Conservation (phyloP, 2,797 vertebrate genomes). For the Micropoecilia bifurca region DNA sequence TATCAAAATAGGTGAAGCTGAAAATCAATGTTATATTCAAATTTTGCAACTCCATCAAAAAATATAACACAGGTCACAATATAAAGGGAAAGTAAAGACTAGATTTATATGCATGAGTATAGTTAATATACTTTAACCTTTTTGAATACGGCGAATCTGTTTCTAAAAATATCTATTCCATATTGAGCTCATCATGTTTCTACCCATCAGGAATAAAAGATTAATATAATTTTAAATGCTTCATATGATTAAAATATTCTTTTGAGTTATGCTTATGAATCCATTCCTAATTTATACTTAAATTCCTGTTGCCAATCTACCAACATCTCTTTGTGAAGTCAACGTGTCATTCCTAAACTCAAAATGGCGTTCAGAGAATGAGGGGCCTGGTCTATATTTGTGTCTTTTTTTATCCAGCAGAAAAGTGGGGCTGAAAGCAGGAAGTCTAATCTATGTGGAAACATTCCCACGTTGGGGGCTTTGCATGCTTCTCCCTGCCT, state of each 20-base stretch:
- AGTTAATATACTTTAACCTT: not conserved
- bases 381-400: constrained; percentile 39
- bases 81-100: not conserved
- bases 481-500: constrained; percentile 49
- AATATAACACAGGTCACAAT: not conserved
- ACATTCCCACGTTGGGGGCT: constrained; percentile 42
- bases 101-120: not conserved
- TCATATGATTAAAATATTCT: not conserved
- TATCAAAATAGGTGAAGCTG: not conserved
- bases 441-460: constrained; percentile 61
- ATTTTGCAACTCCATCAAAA: not conserved
- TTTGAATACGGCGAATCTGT: not conserved
- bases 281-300: not conserved
- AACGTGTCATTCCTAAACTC: not conserved
- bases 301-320: not conserved
- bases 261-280: not conserved
- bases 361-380: constrained; percentile 14
- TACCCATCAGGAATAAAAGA: not conserved
- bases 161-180: not conserved
- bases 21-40: not conserved
- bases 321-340: not conserved
- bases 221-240: not conserved
- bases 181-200: not conserved
- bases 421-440: constrained; percentile 48
- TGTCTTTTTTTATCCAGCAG: constrained; percentile 35